Percentiles rank a stretch among this genome's conserved stretches.
These are phyloP conservation scores for Peucedramus taeniatus DNA, from an alignment of 2,113 vertebrate species.

Conservation along the genomic window DNA sequence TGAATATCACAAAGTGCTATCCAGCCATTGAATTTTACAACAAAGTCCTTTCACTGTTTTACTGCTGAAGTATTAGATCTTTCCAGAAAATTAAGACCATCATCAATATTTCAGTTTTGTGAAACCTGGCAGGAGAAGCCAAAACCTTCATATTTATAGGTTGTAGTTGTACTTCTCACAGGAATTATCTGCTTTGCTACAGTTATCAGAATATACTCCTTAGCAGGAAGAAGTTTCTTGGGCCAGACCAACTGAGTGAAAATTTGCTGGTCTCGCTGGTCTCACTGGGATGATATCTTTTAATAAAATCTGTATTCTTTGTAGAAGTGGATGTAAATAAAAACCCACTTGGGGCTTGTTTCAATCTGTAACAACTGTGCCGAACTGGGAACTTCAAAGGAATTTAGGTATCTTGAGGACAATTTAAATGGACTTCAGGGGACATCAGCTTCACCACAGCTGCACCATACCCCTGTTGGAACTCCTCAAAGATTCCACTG, in stretches of 20 bases:
- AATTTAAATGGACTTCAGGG: background rate
- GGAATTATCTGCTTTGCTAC: background rate
- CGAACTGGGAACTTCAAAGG: background rate
- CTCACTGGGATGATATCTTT: background rate
- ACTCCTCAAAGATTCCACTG: background rate
- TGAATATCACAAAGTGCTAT: background rate
- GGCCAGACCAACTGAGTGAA: background rate
- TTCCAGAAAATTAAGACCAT: background rate
- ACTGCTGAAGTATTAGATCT: background rate
- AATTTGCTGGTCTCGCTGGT: background rate
- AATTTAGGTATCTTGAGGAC: background rate
- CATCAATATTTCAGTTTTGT: background rate
- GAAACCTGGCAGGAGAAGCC: background rate
- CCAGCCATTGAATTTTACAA: background rate
- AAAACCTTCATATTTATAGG: background rate
- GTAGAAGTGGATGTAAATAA: background rate
- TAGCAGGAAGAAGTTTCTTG: background rate
- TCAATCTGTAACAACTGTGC: background rate
- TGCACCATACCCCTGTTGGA: background rate
- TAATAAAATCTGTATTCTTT: background rate
- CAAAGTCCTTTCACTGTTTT: background rate
- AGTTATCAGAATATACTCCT: background rate
- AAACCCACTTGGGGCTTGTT: background rate
- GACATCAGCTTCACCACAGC: background rate
- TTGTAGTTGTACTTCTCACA: background rate